Percentiles rank a stretch among this genome's conserved stretches.
phyloP scores from a whole-genome alignment of 2,888 invertebrate genomes.

The Diaperis boleti region DNA sequence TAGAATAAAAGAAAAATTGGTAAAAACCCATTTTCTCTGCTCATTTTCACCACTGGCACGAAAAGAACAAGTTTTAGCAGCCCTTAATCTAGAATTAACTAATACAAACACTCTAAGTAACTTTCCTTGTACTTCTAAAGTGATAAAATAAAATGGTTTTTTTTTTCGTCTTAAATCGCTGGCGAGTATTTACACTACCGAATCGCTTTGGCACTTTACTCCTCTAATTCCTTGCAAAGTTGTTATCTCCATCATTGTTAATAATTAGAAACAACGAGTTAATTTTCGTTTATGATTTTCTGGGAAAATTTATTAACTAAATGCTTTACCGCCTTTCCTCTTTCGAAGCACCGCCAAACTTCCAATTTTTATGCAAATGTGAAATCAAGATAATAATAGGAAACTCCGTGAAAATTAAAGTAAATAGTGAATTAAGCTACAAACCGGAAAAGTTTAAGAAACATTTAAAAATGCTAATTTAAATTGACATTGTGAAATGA shows the following conservation, averaged over 20 bases:
- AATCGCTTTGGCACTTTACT: not conserved
- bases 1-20: too few species aligned
- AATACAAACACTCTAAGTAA: constrained; percentile 36
- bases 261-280: constrained; percentile 4
- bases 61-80: too few species aligned
- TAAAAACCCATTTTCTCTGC: too few species aligned
- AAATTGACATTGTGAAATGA: constrained; percentile 59
- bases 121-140: constrained; percentile 21
- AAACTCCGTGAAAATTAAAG: constrained; percentile 48
- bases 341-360: constrained; percentile 1
- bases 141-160: constrained; percentile 12
- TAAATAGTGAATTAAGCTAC: constrained; percentile 55
- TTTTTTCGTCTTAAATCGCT: not conserved
- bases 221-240: not conserved
- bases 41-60: too few species aligned
- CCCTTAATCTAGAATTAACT: constrained; percentile 29
- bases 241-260: not conserved
- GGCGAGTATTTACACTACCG: not conserved
- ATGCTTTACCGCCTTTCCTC: constrained; percentile 2
- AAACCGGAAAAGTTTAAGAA: constrained; percentile 54
- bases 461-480: constrained; percentile 60
- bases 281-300: constrained; percentile 8
- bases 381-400: constrained; percentile 41
- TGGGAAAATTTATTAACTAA: constrained; percentile 12
- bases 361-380: constrained; percentile 42